Conservation (phyloP, 2,888 invertebrate species). For the Scaptomyza tumidula region DNA sequence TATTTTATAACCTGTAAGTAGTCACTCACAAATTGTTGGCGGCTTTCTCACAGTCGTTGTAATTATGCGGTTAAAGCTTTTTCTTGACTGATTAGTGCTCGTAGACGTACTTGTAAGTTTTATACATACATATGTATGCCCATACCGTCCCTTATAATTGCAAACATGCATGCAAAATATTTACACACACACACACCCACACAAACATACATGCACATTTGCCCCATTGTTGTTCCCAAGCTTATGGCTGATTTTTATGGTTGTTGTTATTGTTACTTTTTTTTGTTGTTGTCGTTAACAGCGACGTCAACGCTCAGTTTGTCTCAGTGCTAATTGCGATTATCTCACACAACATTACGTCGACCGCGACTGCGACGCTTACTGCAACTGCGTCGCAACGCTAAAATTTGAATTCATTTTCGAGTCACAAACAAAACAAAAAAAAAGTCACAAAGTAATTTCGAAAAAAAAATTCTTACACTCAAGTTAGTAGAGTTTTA, state of each 20-base stretch:
- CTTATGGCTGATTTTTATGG: constrained; percentile 53
- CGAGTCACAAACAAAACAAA: constrained; percentile 52
- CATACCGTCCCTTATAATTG: constrained; percentile 78
- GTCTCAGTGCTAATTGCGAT: constrained; percentile 79
- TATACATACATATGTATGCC: constrained; percentile 35
- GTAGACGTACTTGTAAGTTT: constrained; percentile 12
- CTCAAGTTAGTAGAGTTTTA: constrained; percentile 81
- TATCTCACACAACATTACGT: constrained; percentile 72
- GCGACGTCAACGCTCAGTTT: constrained; percentile 49
- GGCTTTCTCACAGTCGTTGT: constrained; percentile 71
- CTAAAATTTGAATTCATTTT: constrained; percentile 81
- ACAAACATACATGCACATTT: constrained; percentile 42
- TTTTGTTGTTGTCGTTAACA: constrained; percentile 40
- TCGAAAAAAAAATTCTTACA: constrained; percentile 80
- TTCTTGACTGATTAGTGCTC: constrained; percentile 67
- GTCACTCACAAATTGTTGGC: constrained; percentile 26
- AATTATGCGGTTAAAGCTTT: constrained; percentile 63
- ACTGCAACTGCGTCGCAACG: constrained; percentile 51
- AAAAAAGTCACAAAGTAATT: constrained; percentile 71
- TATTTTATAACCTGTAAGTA: constrained; percentile 21
- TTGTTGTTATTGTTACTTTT: constrained; percentile 37
- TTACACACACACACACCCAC: constrained; percentile 46
- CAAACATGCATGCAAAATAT: constrained; percentile 73
- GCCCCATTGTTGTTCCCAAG: constrained; percentile 64
- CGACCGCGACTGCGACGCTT: constrained; percentile 38